Evolutionary conservation across 2,797 vertebrate genomes (phyloP), one percentile per base, ranked within the genome.

Genomic region (Fratercula arctica): DNA sequence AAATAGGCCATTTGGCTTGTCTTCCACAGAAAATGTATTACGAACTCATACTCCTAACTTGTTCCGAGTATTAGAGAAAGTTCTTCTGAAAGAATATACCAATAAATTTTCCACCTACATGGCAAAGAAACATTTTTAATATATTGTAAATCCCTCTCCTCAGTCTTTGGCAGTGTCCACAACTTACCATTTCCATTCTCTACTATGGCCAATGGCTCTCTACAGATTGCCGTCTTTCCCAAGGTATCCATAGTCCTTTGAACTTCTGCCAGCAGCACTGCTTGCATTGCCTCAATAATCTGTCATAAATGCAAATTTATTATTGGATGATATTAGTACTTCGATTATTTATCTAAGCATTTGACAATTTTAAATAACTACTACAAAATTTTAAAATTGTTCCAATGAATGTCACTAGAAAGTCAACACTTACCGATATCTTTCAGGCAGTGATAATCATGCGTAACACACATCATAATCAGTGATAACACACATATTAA

Each of bases 221-320:
- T 66, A 50, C 53, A 89, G 50, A 91, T 39, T 29, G 89, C 29
- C 0, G 2, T 89, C 66, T 83, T 95, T 87, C 86, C 96, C 86
- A 94, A 85, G 72, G 74, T 85, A 66, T 94, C 96, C 90, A 97
- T 3, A 75, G 93, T 94, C 79, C 96, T 97, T 25, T 97, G 97
- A 84, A 98, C 95, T 97, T 98, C 98, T 5, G 98, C 98, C 96
- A 98, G 87, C 45, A 98, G 96, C 80, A 97, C 97, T 3, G 98
- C 98, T 94, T 98, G 98, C 80, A 98, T 97, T 56, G 97, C 98
- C 86, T 98, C 98, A 68, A 85, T 85, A 79, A 98, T 89, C 98
- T 98, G 92, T 41, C 83, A 90, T 11, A 84, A 91, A 97, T 50
- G 39, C 33, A 96, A 91, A 84, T 84, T 41, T 41, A 92, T 74